These are phyloP conservation scores for Ochotona curzoniae DNA, from an alignment of 2,113 vertebrate genomes.

Conservation along the genomic window DNA sequence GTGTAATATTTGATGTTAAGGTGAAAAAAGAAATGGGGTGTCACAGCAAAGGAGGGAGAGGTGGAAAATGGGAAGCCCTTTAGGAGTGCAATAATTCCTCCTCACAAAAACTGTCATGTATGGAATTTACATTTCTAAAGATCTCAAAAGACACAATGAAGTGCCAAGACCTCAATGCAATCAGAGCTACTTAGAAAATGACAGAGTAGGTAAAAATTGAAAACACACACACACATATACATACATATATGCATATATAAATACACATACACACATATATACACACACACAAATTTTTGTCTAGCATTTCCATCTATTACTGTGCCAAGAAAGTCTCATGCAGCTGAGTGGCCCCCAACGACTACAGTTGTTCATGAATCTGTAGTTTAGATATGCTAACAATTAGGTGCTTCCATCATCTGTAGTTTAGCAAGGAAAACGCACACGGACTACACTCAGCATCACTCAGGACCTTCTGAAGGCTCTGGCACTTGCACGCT, in stretches of 20 bases:
- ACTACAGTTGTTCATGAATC: not conserved
- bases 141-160: not conserved
- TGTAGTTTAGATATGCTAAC: not conserved
- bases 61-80: not conserved
- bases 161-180: not conserved
- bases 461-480: not conserved
- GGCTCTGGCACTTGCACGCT: fast-evolving
- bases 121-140: not conserved
- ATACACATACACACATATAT: too few relatives aligned
- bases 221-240: too few relatives aligned
- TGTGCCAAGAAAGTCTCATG: not conserved
- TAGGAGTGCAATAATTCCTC: not conserved
- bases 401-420: too few relatives aligned
- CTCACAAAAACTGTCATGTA: not conserved
- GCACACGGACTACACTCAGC: not conserved
- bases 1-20: not conserved
- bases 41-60: not conserved
- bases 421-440: not conserved
- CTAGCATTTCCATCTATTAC: not conserved
- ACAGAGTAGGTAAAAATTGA: not conserved
- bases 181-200: not conserved
- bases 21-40: not conserved
- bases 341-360: not conserved
- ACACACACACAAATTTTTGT: too few relatives aligned
- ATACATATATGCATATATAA: too few relatives aligned